These are phyloP conservation scores for Allenopithecus nigroviridis DNA, from an alignment of 2,797 vertebrate genomes.

Conservation along the genomic window DNA sequence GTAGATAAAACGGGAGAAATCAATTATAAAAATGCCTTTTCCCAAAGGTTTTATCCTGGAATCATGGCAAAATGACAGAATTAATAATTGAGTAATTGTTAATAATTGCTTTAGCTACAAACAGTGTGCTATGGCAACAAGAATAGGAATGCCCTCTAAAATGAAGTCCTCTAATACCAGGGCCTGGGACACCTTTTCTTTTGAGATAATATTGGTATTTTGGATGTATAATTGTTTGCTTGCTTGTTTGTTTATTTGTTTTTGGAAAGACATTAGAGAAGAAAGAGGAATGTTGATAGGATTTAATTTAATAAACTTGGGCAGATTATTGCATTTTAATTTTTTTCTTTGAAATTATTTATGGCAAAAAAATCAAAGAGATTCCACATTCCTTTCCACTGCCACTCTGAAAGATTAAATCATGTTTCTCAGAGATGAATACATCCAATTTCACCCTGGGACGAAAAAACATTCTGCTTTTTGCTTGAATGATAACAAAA, in stretches of 20 bases:
- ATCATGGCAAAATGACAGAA: not conserved
- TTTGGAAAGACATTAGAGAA: not conserved
- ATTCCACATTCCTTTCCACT: not conserved
- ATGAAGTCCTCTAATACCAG: accelerated
- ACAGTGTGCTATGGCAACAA: accelerated
- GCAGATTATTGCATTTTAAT: not conserved
- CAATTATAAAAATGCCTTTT: not conserved
- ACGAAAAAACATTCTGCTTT: not conserved
- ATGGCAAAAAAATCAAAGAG: slow-evolving; percentile 51
- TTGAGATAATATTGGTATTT: no score
- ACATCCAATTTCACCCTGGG: not conserved
- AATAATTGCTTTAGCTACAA: not conserved
- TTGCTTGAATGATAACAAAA: slow-evolving; percentile 11
- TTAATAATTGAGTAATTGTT: not conserved
- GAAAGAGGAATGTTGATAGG: not conserved
- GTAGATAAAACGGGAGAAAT: not conserved
- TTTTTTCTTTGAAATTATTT: slow-evolving; percentile 20
- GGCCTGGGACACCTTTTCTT: accelerated
- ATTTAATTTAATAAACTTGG: not conserved
- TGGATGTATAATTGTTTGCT: no score
- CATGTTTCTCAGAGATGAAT: slow-evolving; percentile 1
- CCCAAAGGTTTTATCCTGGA: not conserved
- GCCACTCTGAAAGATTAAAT: slow-evolving; percentile 23
- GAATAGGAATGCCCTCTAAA: not conserved
- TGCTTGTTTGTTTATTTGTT: not conserved